Evolutionary conservation across 2,113 vertebrate genomes (phyloP).

Genomic region (Lepus europaeus): DNA sequence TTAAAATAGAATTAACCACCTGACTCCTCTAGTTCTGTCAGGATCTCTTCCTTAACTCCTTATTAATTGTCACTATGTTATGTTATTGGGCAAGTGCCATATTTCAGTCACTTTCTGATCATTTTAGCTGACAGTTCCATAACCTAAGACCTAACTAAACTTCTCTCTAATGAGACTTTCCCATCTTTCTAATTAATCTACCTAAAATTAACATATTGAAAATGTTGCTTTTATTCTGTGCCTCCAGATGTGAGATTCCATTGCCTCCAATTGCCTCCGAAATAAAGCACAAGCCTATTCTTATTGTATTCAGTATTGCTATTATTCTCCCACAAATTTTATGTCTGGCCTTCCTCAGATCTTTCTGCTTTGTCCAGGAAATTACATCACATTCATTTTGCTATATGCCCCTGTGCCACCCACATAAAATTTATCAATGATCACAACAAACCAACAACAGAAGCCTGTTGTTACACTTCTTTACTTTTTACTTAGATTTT

Average conservation of each 20-base stretch:
- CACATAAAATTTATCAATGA: neutral
- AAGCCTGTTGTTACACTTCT: neutral
- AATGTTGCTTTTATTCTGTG: conserved; percentile 9
- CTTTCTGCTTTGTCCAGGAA: neutral
- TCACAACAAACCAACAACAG: neutral
- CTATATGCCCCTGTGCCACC: neutral
- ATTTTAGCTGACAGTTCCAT: neutral
- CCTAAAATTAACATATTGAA: neutral
- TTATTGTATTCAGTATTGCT: neutral
- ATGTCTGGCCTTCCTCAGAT: neutral
- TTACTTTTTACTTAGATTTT: neutral
- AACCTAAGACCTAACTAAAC: neutral
- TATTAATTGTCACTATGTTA: neutral
- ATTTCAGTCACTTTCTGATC: neutral
- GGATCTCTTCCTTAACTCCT: neutral
- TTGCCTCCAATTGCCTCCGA: neutral
- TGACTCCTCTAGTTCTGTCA: neutral
- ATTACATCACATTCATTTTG: neutral
- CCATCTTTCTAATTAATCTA: neutral
- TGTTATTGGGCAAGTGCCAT: neutral
- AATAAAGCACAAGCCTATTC: neutral
- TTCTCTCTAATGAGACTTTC: neutral
- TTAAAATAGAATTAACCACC: neutral
- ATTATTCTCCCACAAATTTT: neutral
- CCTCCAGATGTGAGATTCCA: neutral